Evolutionary conservation across 2,888 invertebrate species (phyloP), one percentile per base, ranked within the genome.

Genomic region (Nomada flava): DNA sequence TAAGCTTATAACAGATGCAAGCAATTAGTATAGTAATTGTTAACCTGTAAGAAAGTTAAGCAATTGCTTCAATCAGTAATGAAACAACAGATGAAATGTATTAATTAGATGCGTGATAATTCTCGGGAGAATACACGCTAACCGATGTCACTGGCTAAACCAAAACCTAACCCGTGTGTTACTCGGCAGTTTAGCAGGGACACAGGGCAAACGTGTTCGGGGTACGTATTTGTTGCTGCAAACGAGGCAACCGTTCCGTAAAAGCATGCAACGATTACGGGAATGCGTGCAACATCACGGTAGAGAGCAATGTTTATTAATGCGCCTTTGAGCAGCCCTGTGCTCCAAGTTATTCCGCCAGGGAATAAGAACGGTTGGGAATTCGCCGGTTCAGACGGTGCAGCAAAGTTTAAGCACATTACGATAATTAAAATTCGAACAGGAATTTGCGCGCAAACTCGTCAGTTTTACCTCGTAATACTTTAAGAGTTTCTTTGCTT

Each of bases 91-190:
- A n/a, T 50, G 20, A 72, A 73, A 63, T 55, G 55, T 20, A 60
- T 57, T 67, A 9, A 60, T 29, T 53, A 44, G 53, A 65, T 44
- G 29, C 65, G 44, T 20, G 29, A 55, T n/a, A 44, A 52, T 63
- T 69, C 59, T 50, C 68, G 42, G 59, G 69, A 52, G 72, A 79
- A 59, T 59, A 42, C 64, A 50, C 47, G 52, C 63, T 67, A 60
- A 57, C 76, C 76, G 55, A 57, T 75, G 62, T 72, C 59, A 57
- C 60, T 4, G 20, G 44, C 50, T 62, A 62, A 26, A 60, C 52
- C 67, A 62, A 5, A 29, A 13, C 13, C 15, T 3, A 47, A 42
- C 60, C 13, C 20, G 62, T 55, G 60, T 47, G 67, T 67, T 55
- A 23, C 26, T 42, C 42, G 53, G 29, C 11, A 29, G 62, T 55